A percentile compares a stretch with the other conserved stretches of the same genome.
Evolutionary conservation across 2,888 invertebrate genomes (phyloP).

Genomic region (Cosmopolites sordidus): DNA sequence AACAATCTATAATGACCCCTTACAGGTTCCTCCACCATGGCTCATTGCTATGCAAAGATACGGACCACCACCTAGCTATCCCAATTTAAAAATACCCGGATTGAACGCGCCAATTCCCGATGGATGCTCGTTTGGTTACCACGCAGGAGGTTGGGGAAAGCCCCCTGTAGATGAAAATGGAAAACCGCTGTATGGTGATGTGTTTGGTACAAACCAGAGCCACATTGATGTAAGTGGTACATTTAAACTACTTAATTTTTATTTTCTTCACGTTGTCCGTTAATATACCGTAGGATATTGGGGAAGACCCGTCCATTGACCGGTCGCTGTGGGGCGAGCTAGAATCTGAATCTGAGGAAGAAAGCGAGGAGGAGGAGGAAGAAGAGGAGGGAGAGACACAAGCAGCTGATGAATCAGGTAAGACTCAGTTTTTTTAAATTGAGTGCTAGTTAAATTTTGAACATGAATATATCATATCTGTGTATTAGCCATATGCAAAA

Average conservation of each 20-base stretch:
- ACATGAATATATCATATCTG: background rate
- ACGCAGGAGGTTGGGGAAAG: slow-evolving; percentile 99
- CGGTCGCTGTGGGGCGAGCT: slow-evolving; percentile 95
- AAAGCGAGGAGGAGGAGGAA: slow-evolving; percentile 65
- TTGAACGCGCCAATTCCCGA: slow-evolving; percentile 98
- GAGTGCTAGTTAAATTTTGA: background rate
- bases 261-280: slow-evolving; percentile 15
- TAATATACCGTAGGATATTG: slow-evolving; percentile 59
- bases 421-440: background rate
- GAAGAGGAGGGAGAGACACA: slow-evolving; percentile 62
- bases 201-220: slow-evolving; percentile 81
- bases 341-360: slow-evolving; percentile 84
- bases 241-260: too few relatives aligned
- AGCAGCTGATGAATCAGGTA: slow-evolving; percentile 60
- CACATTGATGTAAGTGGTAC: slow-evolving; percentile 65
- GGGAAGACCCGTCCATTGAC: slow-evolving; percentile 85
- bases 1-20: background rate
- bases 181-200: slow-evolving; percentile 96
- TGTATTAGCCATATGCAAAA: too few relatives aligned
- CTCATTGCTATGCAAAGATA: slow-evolving; percentile 96
- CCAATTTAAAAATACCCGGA: slow-evolving; percentile 95
- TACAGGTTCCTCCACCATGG: slow-evolving; percentile 79
- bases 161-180: slow-evolving; percentile 99
- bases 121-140: slow-evolving; percentile 96
- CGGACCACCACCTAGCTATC: slow-evolving; percentile 98